These are phyloP conservation scores for Nicator chloris DNA, from an alignment of 2,113 vertebrate species.

Conservation along the genomic window DNA sequence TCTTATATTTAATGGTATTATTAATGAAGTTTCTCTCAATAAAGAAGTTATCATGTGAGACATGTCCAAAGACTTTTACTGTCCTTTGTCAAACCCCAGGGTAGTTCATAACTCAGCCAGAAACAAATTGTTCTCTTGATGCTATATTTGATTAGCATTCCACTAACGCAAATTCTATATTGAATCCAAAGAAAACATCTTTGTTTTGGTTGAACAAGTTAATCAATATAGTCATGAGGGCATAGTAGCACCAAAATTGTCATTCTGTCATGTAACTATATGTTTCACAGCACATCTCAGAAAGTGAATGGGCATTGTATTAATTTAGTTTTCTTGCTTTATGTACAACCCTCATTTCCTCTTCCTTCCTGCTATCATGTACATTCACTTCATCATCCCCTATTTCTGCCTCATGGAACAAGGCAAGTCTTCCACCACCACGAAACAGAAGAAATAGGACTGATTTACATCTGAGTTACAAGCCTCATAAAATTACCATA, in stretches of 20 bases:
- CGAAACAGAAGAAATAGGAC: neutral
- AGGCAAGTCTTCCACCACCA: neutral
- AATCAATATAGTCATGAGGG: neutral
- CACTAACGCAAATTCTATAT: neutral
- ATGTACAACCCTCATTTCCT: neutral
- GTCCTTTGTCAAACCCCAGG: neutral
- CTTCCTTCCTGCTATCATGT: neutral
- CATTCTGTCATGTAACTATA: neutral
- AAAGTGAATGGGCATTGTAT: neutral
- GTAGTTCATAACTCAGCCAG: neutral
- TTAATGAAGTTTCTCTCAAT: neutral
- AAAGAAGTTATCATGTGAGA: neutral
- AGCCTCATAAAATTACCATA: neutral
- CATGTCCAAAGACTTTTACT: neutral
- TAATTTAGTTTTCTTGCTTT: neutral
- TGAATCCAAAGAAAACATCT: neutral
- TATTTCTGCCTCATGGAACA: neutral
- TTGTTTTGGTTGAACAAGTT: neutral
- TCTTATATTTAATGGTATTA: neutral
- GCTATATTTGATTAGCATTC: neutral
- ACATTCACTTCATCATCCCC: neutral
- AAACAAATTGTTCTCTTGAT: neutral
- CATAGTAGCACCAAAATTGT: neutral
- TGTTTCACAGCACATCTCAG: neutral
- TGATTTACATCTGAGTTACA: neutral